phyloP scores from a whole-genome alignment of 2,888 invertebrate species.

The Lamellibrachia satsuma region DNA sequence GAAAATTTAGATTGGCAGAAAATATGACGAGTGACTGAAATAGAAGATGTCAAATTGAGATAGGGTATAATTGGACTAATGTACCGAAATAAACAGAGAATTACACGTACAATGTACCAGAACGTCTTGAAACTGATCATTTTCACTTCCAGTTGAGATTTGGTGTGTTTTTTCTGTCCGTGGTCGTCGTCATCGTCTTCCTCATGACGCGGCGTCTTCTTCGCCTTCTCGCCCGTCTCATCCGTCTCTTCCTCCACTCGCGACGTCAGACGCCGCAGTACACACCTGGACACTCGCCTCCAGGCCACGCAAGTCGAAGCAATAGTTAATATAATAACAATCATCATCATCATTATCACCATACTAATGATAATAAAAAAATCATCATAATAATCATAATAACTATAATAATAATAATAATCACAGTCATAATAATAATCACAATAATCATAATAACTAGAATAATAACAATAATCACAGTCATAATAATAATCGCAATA shows the following conservation, averaged over 20 bases:
- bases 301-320: background rate
- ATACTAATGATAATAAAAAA: no score
- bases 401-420: no score
- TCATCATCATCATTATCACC: no score
- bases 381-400: no score
- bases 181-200: slow-evolving; percentile 33
- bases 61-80: background rate
- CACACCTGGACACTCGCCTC: background rate
- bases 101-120: slow-evolving; percentile 55
- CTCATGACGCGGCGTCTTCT: background rate
- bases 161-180: slow-evolving; percentile 37
- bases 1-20: no score
- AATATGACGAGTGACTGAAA: no score
- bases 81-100: background rate
- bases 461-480: no score
- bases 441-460: no score
- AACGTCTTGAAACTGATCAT: slow-evolving; percentile 57
- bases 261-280: background rate
- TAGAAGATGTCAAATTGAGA: background rate
- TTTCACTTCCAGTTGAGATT: slow-evolving; percentile 53
- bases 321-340: background rate
- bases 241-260: background rate
- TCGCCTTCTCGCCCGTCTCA: background rate
- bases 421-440: no score
- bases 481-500: no score